These are phyloP conservation scores for Cheiracanthium punctorium DNA, from an alignment of 2,888 invertebrate species.

Conservation along the genomic window DNA sequence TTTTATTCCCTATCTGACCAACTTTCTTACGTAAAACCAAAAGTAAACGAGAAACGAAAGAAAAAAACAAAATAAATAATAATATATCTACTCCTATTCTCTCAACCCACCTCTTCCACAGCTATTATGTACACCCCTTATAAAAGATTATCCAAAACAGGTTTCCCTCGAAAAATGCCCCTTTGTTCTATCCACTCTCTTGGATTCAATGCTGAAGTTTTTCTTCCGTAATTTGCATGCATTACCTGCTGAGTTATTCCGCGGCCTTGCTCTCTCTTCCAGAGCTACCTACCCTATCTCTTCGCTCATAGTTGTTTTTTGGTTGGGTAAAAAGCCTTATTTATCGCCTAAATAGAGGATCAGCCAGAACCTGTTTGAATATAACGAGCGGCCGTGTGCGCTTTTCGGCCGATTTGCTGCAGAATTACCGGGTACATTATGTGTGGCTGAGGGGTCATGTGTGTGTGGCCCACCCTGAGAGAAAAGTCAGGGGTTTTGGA, in stretches of 20 bases:
- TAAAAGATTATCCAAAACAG: neutral
- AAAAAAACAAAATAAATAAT: neutral
- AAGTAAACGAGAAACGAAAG: too few species aligned
- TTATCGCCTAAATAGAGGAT: neutral
- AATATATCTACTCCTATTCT: neutral
- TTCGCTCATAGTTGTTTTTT: conserved; percentile 7
- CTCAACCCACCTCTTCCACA: conserved; percentile 5
- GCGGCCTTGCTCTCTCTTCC: neutral
- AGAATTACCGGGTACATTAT: neutral
- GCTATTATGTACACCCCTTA: conserved; percentile 4
- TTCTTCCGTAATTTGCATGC: conserved; percentile 8
- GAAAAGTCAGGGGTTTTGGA: too few species aligned
- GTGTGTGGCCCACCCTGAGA: neutral
- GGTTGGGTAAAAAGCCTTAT: neutral
- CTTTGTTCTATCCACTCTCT: neutral
- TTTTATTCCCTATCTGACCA: neutral
- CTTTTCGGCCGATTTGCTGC: neutral
- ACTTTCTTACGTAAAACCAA: neutral
- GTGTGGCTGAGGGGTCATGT: neutral
- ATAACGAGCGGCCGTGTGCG: neutral
- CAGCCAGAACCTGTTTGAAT: neutral
- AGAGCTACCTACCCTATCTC: neutral
- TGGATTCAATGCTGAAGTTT: neutral
- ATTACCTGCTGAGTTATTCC: neutral
- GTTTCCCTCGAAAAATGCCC: conserved; percentile 1